phyloP scores from a whole-genome alignment of 2,888 invertebrate species.

The Ornithoptera alexandrae region DNA sequence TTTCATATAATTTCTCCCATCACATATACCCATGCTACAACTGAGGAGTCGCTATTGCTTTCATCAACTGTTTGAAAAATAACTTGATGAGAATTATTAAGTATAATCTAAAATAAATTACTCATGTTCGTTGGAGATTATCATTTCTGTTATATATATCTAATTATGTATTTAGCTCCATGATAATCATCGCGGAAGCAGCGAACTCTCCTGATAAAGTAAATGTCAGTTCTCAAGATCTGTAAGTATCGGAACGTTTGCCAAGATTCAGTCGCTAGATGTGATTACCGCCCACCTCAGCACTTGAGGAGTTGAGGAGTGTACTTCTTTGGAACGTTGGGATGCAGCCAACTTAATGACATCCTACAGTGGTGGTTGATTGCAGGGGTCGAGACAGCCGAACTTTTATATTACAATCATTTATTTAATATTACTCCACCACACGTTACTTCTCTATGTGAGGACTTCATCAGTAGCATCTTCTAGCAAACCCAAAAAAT shows the following conservation, averaged over 20 bases:
- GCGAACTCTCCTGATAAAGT: background rate
- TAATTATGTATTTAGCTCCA: too few relatives aligned
- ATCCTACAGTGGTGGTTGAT: slow-evolving; percentile 1
- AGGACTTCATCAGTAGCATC: too few relatives aligned
- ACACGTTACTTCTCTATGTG: too few relatives aligned
- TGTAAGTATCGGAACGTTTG: slow-evolving; percentile 18
- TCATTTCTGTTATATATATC: too few relatives aligned
- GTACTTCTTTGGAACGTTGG: slow-evolving; percentile 20
- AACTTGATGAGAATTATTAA: too few relatives aligned
- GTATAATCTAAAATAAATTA: too few relatives aligned
- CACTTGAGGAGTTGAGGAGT: slow-evolving; percentile 18
- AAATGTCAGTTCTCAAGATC: slow-evolving; percentile 17
- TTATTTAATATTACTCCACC: too few relatives aligned
- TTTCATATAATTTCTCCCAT: too few relatives aligned
- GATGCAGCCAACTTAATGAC: slow-evolving; percentile 20
- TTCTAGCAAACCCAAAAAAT: background rate
- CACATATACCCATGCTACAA: too few relatives aligned
- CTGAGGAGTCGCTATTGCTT: too few relatives aligned
- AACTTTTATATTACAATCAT: background rate
- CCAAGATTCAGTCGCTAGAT: slow-evolving; percentile 23
- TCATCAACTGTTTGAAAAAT: too few relatives aligned
- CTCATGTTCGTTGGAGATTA: too few relatives aligned
- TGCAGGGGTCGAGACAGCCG: background rate
- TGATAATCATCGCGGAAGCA: background rate
- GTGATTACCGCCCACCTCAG: slow-evolving; percentile 12